These are phyloP conservation scores for Leptinotarsa lineolata DNA, from an alignment of 1,140 invertebrate genomes.

Conservation along the genomic window DNA sequence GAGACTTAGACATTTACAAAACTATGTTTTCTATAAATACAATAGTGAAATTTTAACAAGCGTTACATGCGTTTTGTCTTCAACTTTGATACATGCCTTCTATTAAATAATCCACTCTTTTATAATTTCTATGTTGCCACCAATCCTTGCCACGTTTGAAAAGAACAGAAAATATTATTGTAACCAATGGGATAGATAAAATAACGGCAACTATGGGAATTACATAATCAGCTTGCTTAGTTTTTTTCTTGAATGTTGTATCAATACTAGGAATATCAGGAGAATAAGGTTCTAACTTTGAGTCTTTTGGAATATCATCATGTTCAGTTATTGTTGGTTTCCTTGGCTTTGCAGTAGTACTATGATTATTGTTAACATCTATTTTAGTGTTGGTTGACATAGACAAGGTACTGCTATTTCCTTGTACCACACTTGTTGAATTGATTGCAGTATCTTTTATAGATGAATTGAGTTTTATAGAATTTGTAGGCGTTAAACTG, in stretches of 20 bases:
- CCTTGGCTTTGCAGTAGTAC: not conserved
- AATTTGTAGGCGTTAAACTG: no score
- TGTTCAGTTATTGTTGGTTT: slow-evolving; percentile 19
- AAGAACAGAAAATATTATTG: slow-evolving; percentile 63
- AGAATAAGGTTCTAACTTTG: not conserved
- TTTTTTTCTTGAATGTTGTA: slow-evolving; percentile 25
- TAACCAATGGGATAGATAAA: slow-evolving; percentile 67
- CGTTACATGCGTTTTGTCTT: not conserved
- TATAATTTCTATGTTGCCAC: slow-evolving; percentile 77
- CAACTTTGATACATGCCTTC: slow-evolving; percentile 82
- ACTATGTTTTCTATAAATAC: not conserved
- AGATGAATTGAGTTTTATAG: not conserved
- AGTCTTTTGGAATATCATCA: slow-evolving; percentile 5
- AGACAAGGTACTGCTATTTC: not conserved
- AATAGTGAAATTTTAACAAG: not conserved
- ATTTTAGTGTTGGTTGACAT: not conserved
- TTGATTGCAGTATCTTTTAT: not conserved
- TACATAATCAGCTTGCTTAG: slow-evolving; percentile 60
- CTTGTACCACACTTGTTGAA: not conserved
- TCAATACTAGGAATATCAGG: slow-evolving; percentile 16
- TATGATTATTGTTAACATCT: not conserved
- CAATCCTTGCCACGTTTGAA: slow-evolving; percentile 70
- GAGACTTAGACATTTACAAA: not conserved
- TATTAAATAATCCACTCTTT: slow-evolving; percentile 78
- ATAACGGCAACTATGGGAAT: slow-evolving; percentile 69